These are phyloP conservation scores for Gopherus flavomarginatus DNA, from an alignment of 2,113 vertebrate genomes.

Conservation along the genomic window DNA sequence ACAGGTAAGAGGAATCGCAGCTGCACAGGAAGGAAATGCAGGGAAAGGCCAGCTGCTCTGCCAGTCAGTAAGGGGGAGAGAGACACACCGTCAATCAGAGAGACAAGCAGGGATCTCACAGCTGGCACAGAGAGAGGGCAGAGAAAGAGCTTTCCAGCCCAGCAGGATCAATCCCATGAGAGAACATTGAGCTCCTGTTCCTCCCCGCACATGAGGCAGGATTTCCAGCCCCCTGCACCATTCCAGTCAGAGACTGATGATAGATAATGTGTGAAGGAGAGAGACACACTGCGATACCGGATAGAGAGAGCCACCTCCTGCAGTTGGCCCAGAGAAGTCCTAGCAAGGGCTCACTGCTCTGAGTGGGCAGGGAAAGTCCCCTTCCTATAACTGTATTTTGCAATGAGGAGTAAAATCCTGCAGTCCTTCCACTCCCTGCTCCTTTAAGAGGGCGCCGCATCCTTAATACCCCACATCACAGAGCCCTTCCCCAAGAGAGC, in stretches of 20 bases:
- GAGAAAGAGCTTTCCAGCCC: neutral
- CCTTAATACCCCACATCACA: neutral
- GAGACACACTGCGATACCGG: neutral
- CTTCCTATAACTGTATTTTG: neutral
- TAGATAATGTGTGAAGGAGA: neutral
- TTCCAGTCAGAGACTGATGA: neutral
- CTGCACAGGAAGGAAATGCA: slow-evolving; percentile 23
- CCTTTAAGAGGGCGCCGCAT: neutral
- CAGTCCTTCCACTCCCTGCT: neutral
- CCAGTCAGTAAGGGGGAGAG: slow-evolving; percentile 11
- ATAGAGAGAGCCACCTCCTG: neutral
- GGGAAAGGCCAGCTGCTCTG: slow-evolving; percentile 16
- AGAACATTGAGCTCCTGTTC: neutral
- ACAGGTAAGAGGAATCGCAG: slow-evolving; percentile 29
- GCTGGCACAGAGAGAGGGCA: too few species aligned
- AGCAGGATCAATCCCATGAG: neutral
- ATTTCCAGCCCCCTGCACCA: neutral
- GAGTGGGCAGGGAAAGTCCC: neutral
- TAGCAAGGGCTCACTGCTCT: neutral
- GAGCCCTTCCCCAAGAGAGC: neutral
- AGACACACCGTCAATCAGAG: neutral
- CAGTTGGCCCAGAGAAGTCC: neutral
- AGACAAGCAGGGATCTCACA: neutral
- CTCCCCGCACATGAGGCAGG: neutral
- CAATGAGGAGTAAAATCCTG: neutral